Conservation (phyloP, 2,888 invertebrate genomes). For the Melinaea menophilus region DNA sequence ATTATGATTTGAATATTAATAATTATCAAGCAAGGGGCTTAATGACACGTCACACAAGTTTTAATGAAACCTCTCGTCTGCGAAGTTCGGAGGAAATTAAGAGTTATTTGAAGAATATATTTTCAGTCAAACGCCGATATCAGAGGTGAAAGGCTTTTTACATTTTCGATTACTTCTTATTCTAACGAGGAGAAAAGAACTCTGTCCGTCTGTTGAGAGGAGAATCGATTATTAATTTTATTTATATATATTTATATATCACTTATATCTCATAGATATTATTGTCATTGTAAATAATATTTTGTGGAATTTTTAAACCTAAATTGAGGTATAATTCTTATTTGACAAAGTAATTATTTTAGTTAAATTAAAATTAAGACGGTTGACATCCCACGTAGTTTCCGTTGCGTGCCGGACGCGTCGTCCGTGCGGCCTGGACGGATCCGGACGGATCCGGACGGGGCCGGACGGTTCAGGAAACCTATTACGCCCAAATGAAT, state of each 20-base stretch:
- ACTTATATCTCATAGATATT: too few species aligned
- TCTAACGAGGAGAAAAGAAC: background rate
- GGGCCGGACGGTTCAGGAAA: constrained; percentile 71
- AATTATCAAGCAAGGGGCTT: constrained; percentile 60
- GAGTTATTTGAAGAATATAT: constrained; percentile 57
- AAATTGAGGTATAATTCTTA: background rate
- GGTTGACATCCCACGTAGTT: constrained; percentile 21
- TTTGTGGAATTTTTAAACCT: too few species aligned
- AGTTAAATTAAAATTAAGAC: constrained; percentile 1
- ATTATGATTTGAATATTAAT: constrained; percentile 75
- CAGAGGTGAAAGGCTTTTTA: constrained; percentile 8
- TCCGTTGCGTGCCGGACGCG: constrained; percentile 54
- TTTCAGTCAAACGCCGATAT: constrained; percentile 37
- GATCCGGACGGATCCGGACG: constrained; percentile 48
- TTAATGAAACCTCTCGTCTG: constrained; percentile 70
- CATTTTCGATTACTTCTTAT: constrained; percentile 3
- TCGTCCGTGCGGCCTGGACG: constrained; percentile 52
- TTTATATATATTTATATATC: too few species aligned
- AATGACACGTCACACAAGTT: constrained; percentile 76
- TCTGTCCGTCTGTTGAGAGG: background rate
- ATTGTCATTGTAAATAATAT: too few species aligned
- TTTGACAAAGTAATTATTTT: background rate
- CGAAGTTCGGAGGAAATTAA: constrained; percentile 64
- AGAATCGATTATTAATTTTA: too few species aligned
- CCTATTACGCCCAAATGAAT: constrained; percentile 78